Evolutionary conservation across 2,113 vertebrate species (phyloP).

Genomic region (Eolophus roseicapilla): DNA sequence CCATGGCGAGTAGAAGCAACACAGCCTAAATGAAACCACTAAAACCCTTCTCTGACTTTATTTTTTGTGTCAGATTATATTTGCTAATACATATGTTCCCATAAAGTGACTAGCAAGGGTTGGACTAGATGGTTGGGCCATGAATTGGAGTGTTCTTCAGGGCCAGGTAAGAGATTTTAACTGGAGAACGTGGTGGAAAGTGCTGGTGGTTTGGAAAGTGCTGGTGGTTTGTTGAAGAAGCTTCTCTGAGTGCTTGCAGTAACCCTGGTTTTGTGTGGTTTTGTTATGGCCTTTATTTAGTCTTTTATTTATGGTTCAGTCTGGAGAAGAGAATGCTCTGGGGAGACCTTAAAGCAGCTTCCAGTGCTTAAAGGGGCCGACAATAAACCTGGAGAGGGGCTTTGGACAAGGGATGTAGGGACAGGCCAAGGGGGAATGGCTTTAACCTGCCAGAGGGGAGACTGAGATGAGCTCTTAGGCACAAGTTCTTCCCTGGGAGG

Average conservation of each 20-base stretch:
- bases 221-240: not conserved
- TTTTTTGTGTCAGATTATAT: not conserved
- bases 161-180: not conserved
- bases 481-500: not conserved
- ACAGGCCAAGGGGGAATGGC: not conserved
- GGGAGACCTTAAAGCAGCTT: not conserved
- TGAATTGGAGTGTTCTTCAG: not conserved
- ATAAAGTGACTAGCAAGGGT: not conserved
- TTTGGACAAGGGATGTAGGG: not conserved
- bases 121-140: rapidly evolving
- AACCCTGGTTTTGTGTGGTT: rapidly evolving
- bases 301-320: not conserved
- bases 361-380: not conserved
- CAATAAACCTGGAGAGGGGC: not conserved
- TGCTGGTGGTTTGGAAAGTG: not conserved
- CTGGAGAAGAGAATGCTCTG: not conserved
- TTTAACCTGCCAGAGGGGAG: not conserved
- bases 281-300: not conserved
- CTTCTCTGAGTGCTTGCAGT: not conserved
- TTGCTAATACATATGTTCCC: not conserved
- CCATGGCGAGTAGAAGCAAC: conserved; percentile 11
- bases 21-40: not conserved
- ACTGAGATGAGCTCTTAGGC: not conserved
- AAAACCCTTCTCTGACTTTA: not conserved
- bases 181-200: not conserved